These are phyloP conservation scores for Pantelozetes paolii DNA, from an alignment of 2,888 invertebrate genomes.

Conservation along the genomic window DNA sequence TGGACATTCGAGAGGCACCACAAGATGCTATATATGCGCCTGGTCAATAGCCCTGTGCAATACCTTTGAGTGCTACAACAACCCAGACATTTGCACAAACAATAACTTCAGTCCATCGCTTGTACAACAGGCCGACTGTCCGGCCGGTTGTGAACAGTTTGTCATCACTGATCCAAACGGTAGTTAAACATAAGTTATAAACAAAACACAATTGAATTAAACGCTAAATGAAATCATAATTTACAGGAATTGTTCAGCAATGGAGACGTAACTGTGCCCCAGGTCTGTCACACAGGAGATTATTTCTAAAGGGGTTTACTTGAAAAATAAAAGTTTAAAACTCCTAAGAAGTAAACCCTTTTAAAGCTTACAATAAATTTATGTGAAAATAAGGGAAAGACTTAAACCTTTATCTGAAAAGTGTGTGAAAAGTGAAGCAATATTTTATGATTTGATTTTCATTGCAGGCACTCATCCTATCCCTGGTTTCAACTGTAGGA, in stretches of 20 bases:
- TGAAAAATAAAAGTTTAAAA: no score
- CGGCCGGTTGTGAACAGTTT: constrained; percentile 42
- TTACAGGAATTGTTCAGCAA: constrained; percentile 21
- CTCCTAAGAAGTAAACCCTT: not conserved
- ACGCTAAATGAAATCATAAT: not conserved
- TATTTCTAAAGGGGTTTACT: constrained; percentile 3
- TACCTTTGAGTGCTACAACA: constrained; percentile 42
- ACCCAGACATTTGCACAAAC: constrained; percentile 42
- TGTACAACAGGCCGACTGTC: constrained; percentile 43
- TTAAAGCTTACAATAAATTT: not conserved
- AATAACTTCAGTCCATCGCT: constrained; percentile 38
- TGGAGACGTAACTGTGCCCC: constrained; percentile 41
- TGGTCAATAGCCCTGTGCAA: constrained; percentile 39
- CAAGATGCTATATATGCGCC: constrained; percentile 39
- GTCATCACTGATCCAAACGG: constrained; percentile 43
- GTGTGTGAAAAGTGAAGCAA: not conserved
- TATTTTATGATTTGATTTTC: not conserved
- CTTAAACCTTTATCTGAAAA: not conserved
- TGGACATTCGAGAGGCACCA: constrained; percentile 8
- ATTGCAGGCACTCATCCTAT: constrained; percentile 29
- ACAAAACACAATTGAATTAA: not conserved
- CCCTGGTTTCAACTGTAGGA: constrained; percentile 35
- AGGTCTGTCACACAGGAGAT: constrained; percentile 24
- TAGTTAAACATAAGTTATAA: not conserved
- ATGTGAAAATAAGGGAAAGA: not conserved